Evolutionary conservation across 2,797 vertebrate genomes (phyloP), one percentile per base, ranked within the genome.

Genomic region (Girardinus metallicus): DNA sequence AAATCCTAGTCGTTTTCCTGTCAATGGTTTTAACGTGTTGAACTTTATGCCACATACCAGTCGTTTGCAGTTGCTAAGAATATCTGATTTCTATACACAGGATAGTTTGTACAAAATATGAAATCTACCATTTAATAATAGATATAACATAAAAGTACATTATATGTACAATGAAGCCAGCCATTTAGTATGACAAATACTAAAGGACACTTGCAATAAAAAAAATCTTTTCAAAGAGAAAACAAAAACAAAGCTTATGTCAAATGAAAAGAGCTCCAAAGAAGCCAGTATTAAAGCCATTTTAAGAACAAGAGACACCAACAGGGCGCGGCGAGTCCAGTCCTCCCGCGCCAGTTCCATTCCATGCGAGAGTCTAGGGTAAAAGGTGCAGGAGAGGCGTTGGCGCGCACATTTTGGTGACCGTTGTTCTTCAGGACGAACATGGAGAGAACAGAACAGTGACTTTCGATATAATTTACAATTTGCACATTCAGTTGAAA

Each of bases 101-200:
- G 96, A 93, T 85, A 95, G 96, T 97, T 98, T 98, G 96, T 99
- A 98, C 97, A 99, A 99, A 99, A 98, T 97, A 97, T 94, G 88
- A 93, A 97, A 96, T 97, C 97, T 98, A 96, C 86, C 90, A 91
- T 94, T 93, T 90, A 94, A 91, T 92, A 94, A 93, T 90, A 94
- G 97, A 97, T 96, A 96, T 96, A 97, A 98, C 97, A 94, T 96
- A 96, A 97, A 97, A 96, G 96, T 97, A 98, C 97, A 98, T 96
- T 95, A 96, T 98, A 97, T 99, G 96, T 98, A 99, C 98, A 99
- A 96, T 96, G 96, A 97, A 96, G 97, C 96, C 96, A 93, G 97
- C 96, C 96, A 93, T 95, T 94, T 93, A 95, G 94, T 95, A 97
- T 95, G 94, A 96, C 94, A 86, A 95, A 96, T 96, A 96, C 97